Percentiles rank a stretch among this genome's conserved stretches.
Conservation (phyloP, 2,113 vertebrate genomes). For the Anhinga rufa region DNA sequence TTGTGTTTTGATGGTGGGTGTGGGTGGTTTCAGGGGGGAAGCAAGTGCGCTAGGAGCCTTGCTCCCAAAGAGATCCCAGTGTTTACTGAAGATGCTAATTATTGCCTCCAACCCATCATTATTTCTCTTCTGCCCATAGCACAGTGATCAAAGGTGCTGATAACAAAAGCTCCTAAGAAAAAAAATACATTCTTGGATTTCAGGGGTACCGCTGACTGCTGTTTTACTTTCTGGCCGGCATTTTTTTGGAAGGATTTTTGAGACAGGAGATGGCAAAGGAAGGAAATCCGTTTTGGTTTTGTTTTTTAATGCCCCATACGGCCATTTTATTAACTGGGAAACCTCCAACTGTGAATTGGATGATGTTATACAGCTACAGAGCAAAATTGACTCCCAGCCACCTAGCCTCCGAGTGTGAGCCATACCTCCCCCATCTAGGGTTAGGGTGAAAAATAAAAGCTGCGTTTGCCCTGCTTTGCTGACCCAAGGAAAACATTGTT, state of each 20-base stretch:
- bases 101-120: not conserved
- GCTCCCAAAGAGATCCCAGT: not conserved
- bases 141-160: not conserved
- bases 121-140: not conserved
- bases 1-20: not conserved
- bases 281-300: not conserved
- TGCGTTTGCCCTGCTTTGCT: not conserved
- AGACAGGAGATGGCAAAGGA: not conserved
- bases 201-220: not conserved
- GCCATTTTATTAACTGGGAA: not conserved
- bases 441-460: not conserved
- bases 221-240: not conserved
- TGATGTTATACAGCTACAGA: conserved; percentile 18
- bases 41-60: not conserved
- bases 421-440: not conserved
- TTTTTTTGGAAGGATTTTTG: conserved; percentile 7
- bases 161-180: not conserved
- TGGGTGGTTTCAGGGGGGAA: not conserved
- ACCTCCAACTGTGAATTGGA: conserved; percentile 41
- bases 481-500: not conserved
- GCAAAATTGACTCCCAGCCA: not conserved
- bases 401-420: not conserved
- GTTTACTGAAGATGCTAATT: not conserved
- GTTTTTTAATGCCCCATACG: conserved; percentile 16
- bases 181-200: not conserved